phyloP scores from a whole-genome alignment of 2,113 vertebrate genomes.

The Pollachius pollachius region DNA sequence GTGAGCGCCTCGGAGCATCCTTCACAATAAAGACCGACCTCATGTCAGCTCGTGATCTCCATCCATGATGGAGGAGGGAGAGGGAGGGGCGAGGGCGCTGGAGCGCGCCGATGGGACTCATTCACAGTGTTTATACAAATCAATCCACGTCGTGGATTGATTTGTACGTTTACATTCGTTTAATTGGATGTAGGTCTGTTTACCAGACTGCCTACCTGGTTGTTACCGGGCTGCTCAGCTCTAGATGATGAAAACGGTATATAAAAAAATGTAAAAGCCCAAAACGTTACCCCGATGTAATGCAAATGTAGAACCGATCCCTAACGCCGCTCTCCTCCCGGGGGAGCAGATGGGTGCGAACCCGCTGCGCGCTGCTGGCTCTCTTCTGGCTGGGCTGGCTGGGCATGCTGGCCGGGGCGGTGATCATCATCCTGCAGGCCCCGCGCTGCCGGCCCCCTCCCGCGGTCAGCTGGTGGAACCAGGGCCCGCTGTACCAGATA shows the following conservation, averaged over 20 bases:
- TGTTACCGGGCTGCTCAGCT: too few species aligned
- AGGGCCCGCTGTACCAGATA: constrained; percentile 80
- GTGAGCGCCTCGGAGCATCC: constrained; percentile 42
- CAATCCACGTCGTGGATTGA: not conserved
- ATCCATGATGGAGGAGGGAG: too few species aligned
- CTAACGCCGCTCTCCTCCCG: not conserved
- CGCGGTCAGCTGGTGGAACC: constrained; percentile 78
- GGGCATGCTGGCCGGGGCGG: constrained; percentile 82
- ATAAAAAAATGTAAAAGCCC: too few species aligned
- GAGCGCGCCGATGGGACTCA: too few species aligned
- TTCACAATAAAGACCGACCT: too few species aligned
- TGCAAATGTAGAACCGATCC: not conserved
- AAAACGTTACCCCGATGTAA: too few species aligned
- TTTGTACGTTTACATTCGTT: not conserved
- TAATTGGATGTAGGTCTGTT: too few species aligned
- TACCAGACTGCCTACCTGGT: too few species aligned
- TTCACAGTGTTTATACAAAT: not conserved
- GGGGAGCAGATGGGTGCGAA: constrained; percentile 77
- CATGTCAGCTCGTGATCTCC: not conserved
- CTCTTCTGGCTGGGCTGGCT: constrained; percentile 90
- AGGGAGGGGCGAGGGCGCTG: too few species aligned
- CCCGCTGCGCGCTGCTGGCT: constrained; percentile 80
- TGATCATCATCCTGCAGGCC: constrained; percentile 82
- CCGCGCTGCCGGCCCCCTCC: constrained; percentile 83
- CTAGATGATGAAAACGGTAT: too few species aligned